Evolutionary conservation across 2,797 vertebrate genomes (phyloP).

Genomic region (Crocidura indochinensis): DNA sequence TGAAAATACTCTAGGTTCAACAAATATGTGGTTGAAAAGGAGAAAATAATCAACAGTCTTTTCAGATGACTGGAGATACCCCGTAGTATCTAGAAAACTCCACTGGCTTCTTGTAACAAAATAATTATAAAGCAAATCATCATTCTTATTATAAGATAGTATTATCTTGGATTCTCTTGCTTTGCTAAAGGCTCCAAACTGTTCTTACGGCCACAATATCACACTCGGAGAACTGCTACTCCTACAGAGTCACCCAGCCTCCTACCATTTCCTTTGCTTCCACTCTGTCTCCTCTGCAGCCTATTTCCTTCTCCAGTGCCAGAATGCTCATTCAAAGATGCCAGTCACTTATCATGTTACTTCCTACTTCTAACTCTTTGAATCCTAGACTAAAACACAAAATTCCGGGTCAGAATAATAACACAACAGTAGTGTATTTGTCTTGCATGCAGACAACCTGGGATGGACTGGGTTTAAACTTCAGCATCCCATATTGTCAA

Average conservation of each 20-base stretch:
- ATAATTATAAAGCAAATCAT: constrained; percentile 25
- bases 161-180: constrained; percentile 5
- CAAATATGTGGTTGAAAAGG: not conserved
- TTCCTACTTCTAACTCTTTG: constrained; percentile 9
- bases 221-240: not conserved
- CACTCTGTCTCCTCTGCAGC: not conserved
- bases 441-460: no score
- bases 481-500: no score
- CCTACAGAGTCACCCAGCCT: not conserved
- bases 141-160: constrained; percentile 21
- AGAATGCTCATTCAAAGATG: not conserved
- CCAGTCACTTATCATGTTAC: not conserved
- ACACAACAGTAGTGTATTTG: no score
- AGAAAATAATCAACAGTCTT: not conserved
- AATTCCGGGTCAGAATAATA: not conserved
- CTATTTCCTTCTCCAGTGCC: constrained; percentile 31
- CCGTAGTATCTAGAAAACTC: constrained; percentile 10
- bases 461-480: no score
- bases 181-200: not conserved
- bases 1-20: not conserved
- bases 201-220: not conserved
- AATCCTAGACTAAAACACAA: constrained; percentile 38
- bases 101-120: not conserved
- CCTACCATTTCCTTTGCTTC: not conserved
- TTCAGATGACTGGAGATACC: constrained; percentile 14